These are phyloP conservation scores for Ophioninae sp. DNA, from an alignment of 2,888 invertebrate species.

Conservation along the genomic window DNA sequence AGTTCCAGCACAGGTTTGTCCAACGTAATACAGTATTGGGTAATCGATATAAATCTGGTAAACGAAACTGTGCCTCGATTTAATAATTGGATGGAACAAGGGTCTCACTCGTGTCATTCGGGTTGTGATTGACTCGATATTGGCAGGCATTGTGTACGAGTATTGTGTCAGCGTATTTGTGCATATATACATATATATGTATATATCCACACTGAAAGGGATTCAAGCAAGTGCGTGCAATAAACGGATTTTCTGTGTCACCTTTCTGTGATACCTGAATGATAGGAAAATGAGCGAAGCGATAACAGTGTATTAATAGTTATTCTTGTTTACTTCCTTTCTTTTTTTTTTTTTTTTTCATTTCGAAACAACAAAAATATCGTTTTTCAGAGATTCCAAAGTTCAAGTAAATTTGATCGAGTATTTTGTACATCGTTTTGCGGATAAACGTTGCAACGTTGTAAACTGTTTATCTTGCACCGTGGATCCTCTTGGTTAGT, in stretches of 20 bases:
- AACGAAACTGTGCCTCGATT: conserved; percentile 10
- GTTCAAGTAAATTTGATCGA: conserved; percentile 34
- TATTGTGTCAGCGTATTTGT: conserved; percentile 52
- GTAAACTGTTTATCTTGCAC: conserved; percentile 21
- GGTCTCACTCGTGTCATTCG: background rate
- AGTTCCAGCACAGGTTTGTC: conserved; percentile 35
- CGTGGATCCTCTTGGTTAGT: conserved; percentile 24
- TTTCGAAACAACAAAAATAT: background rate
- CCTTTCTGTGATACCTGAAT: conserved; percentile 78
- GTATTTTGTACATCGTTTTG: background rate
- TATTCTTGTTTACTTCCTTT: conserved; percentile 33
- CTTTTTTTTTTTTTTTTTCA: conserved; percentile 15
- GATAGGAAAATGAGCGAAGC: conserved; percentile 73
- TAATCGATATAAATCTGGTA: background rate
- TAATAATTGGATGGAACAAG: background rate
- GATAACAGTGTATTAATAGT: conserved; percentile 76
- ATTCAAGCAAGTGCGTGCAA: conserved; percentile 76
- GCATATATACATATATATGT: background rate
- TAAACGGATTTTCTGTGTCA: conserved; percentile 76
- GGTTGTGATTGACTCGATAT: conserved; percentile 14
- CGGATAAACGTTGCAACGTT: background rate
- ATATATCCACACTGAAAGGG: conserved; percentile 12
- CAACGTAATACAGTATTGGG: conserved; percentile 25
- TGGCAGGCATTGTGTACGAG: conserved; percentile 54
- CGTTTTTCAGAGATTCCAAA: conserved; percentile 43